Base-by-base conservation (phyloP, 2,888 invertebrate genomes). In the Drosophila colorata region DNA sequence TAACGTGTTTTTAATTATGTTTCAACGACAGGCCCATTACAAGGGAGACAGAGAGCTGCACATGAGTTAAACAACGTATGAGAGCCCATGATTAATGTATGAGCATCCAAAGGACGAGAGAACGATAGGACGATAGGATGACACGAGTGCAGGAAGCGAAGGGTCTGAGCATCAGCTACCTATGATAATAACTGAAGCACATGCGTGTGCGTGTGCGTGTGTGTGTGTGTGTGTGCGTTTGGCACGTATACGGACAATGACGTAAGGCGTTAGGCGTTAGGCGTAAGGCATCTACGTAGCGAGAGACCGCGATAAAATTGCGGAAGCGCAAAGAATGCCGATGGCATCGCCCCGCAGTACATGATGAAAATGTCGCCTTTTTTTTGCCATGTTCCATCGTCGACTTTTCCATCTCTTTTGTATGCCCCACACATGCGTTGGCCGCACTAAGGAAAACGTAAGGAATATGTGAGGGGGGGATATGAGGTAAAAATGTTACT, bases 271-370 rank as follows among this genome's bases (percentile, higher is more conserved):
- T 58, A 66, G 41, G 28, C 47, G 69, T 56, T 58, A 66, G 41
- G 28, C 47, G 69, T 56, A 68, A 51, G 28, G 16, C 23, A 16
- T 38, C 49, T 46, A 56, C 52, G 60, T 71, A 66, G 66, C 57
- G 72, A 58, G 57, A 46, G 33, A 35, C 59, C 66, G 72, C 80
- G 87, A 88, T 90, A 88, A 90, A 87, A 88, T 69, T 78, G 77
- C 89, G 87, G 89, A 88, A 90, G 87, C 68, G 69, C 73, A 69
- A 80, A 72, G 71, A 78, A 87, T 78, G 80, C 78, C 74, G 83
- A 87, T 87, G 66, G 78, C 76, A 81, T 74, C 85, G 56, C 49
- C 67, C 49, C 43, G 23, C 47, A 53, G 37, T 55, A 61, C 65
- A 57, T 49, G 69, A 69, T 44, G 65, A 47, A 68, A 76, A 66